Conservation (phyloP, 2,113 vertebrate species). For the Tetrao urogallus region DNA sequence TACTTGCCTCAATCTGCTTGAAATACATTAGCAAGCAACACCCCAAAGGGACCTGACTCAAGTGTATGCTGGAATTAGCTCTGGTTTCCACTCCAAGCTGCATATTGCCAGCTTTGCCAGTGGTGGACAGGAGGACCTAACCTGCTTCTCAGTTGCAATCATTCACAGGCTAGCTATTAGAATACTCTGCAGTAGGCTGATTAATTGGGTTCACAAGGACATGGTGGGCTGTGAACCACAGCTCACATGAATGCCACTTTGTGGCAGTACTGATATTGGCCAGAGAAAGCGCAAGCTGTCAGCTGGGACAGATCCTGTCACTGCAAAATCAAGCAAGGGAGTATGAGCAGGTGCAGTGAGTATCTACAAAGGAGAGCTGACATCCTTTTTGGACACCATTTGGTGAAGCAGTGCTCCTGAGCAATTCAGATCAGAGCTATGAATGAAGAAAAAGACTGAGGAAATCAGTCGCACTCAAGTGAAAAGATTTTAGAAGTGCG, state of each 20-base stretch:
- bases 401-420: rapidly evolving
- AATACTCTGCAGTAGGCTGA: background rate
- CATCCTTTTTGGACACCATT: rapidly evolving
- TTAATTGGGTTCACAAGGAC: rapidly evolving
- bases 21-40: rapidly evolving
- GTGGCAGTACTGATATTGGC: rapidly evolving
- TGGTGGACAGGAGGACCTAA: too few species aligned
- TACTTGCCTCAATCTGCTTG: background rate
- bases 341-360: rapidly evolving
- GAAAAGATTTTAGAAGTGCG: background rate
- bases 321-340: background rate
- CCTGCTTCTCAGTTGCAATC: background rate
- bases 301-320: rapidly evolving
- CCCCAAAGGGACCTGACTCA: background rate
- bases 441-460: background rate
- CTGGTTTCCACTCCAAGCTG: background rate
- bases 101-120: too few species aligned
- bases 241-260: rapidly evolving
- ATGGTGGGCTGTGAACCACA: rapidly evolving
- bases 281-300: background rate
- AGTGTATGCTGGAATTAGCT: background rate
- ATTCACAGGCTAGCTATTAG: rapidly evolving
- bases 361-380: background rate
- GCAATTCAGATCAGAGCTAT: background rate
- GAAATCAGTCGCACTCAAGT: rapidly evolving